Evolutionary conservation across 2,797 vertebrate species (phyloP).

Genomic region (Paramormyrops hopkinsi): DNA sequence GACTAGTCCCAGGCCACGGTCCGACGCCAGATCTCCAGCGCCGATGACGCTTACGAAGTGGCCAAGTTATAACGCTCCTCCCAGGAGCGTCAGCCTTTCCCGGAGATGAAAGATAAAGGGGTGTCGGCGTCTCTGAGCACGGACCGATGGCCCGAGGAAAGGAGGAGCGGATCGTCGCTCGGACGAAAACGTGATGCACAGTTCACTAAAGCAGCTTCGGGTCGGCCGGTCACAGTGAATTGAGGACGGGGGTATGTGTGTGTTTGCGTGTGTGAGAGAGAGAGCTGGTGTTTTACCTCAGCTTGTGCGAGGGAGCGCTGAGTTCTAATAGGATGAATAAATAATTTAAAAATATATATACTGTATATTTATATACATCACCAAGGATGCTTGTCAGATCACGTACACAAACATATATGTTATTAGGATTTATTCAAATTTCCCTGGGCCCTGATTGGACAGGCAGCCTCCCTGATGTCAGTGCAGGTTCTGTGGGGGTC

Average conservation of each 20-base stretch:
- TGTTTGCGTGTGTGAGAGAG: conserved; percentile 41
- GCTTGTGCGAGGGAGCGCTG: conserved; percentile 25
- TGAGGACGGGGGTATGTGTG: conserved; percentile 65
- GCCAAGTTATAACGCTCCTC: neutral
- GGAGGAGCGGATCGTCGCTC: conserved; percentile 14
- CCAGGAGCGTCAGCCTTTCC: neutral
- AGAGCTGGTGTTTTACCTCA: conserved; percentile 67
- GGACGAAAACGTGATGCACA: conserved; percentile 24
- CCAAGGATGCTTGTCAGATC: conserved; percentile 50
- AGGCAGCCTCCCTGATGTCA: conserved; percentile 14
- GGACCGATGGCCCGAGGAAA: neutral
- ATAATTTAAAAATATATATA: conserved; percentile 52
- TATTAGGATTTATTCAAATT: conserved; percentile 38
- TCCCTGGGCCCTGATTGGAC: conserved; percentile 3
- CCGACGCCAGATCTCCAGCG: neutral
- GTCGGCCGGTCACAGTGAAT: conserved; percentile 72
- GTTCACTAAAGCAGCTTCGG: conserved; percentile 62
- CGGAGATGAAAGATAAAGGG: neutral
- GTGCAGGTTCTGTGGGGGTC: conserved; percentile 40
- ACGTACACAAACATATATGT: conserved; percentile 24
- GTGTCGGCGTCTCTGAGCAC: neutral
- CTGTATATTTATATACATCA: conserved; percentile 28
- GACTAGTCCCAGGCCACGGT: neutral
- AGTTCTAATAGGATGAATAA: conserved; percentile 51
- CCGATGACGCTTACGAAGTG: neutral